These are phyloP conservation scores for Diplazon laetatorius DNA, from an alignment of 2,888 invertebrate genomes.

Conservation along the genomic window DNA sequence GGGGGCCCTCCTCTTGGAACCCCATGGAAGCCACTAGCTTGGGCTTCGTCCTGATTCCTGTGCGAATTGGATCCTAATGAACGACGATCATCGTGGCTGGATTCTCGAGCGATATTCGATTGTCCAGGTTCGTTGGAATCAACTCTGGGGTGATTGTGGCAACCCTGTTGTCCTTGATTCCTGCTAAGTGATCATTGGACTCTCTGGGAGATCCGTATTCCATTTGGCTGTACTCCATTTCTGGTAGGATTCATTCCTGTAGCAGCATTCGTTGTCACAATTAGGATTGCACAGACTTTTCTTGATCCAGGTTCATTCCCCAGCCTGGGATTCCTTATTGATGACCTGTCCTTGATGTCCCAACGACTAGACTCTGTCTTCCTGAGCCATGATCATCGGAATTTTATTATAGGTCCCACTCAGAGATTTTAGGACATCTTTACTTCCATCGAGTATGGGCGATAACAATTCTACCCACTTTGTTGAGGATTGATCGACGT, in stretches of 20 bases:
- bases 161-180: too few relatives aligned
- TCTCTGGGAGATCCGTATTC: too few relatives aligned
- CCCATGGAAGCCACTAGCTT: neutral
- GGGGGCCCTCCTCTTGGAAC: slow-evolving; percentile 15
- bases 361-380: slow-evolving; percentile 23
- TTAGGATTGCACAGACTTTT: too few relatives aligned
- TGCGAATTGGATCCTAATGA: slow-evolving; percentile 64
- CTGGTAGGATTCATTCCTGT: too few relatives aligned
- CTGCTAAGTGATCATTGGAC: too few relatives aligned
- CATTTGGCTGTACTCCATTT: too few relatives aligned
- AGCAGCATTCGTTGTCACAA: too few relatives aligned
- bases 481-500: neutral
- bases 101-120: slow-evolving; percentile 75
- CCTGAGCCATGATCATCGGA: neutral
- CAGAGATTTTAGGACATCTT: too few relatives aligned
- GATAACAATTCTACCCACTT: slow-evolving; percentile 20
- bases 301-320: slow-evolving; percentile 1
- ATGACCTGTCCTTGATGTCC: slow-evolving; percentile 32
- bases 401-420: too few relatives aligned
- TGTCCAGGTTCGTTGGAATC: slow-evolving; percentile 52
- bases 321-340: slow-evolving; percentile 25
- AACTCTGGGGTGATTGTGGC: slow-evolving; percentile 41
- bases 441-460: slow-evolving; percentile 28
- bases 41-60: neutral
- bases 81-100: slow-evolving; percentile 71